Conservation (phyloP, 2,888 invertebrate species). For the Chironomus tentans region DNA sequence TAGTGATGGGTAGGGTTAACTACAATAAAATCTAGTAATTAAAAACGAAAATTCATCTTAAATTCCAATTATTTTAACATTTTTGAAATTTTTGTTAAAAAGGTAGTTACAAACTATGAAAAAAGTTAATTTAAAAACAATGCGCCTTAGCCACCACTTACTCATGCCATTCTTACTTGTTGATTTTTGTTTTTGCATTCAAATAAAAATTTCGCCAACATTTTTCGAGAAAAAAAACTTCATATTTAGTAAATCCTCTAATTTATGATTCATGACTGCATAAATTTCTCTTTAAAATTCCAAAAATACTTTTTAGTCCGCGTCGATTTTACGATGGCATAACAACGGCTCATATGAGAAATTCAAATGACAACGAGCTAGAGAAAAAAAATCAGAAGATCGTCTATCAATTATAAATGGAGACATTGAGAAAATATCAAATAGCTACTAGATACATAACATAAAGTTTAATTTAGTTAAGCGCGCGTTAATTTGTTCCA, state of each 20-base stretch:
- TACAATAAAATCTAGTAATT: too few species aligned
- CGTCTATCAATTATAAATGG: background rate
- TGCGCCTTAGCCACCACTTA: too few species aligned
- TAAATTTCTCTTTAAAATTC: conserved; percentile 10
- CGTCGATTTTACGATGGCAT: background rate
- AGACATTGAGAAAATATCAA: conserved; percentile 2
- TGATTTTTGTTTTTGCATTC: background rate
- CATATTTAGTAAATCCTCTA: background rate
- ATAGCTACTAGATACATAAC: background rate
- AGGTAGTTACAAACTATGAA: too few species aligned
- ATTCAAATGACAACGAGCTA: background rate
- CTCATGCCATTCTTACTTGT: too few species aligned
- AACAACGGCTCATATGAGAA: background rate
- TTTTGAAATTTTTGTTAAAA: too few species aligned
- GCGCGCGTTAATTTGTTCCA: conserved; percentile 13
- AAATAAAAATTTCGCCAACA: background rate
- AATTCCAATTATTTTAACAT: too few species aligned
- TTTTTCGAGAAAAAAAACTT: background rate
- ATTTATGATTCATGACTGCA: conserved; percentile 1
- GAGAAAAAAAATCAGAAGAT: too few species aligned
- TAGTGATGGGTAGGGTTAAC: too few species aligned
- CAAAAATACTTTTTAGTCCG: background rate
- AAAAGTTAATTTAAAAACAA: too few species aligned
- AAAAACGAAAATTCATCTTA: too few species aligned
- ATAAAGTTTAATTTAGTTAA: background rate